Conservation (phyloP, 2,113 vertebrate genomes). For the Prochilodus magdalenae region DNA sequence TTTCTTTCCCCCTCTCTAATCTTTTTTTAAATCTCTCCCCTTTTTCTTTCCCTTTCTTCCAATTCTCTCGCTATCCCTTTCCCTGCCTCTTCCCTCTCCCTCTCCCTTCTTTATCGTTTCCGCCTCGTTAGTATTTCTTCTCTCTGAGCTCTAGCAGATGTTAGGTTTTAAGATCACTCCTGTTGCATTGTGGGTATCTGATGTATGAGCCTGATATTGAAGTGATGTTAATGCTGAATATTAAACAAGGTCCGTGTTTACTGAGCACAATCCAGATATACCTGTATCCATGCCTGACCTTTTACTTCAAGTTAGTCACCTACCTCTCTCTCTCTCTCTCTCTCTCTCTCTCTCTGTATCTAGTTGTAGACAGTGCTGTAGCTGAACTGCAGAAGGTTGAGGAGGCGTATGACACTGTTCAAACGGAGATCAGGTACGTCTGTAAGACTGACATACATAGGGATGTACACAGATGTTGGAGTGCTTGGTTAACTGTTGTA, state of each 20-base stretch:
- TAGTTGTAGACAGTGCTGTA: conserved; percentile 9
- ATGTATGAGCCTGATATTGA: not conserved
- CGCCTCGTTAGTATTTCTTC: no score
- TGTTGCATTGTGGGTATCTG: not conserved
- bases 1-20: not conserved
- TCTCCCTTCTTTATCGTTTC: not conserved
- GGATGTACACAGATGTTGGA: not conserved
- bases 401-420: conserved; percentile 3
- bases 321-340: not conserved
- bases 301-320: not conserved
- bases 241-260: not conserved
- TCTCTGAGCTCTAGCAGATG: not conserved
- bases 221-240: not conserved
- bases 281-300: not conserved
- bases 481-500: no score
- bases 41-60: not conserved
- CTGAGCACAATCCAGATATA: not conserved
- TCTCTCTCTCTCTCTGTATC: not conserved
- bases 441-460: not conserved
- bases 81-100: not conserved
- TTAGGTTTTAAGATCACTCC: not conserved
- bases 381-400: conserved; percentile 13
- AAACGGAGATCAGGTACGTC: conserved; percentile 2
- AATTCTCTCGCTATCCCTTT: no score
- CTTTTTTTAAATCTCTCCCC: conserved; percentile 5